These are phyloP conservation scores for Apis dorsata DNA, from an alignment of 1,140 invertebrate genomes.

Conservation along the genomic window DNA sequence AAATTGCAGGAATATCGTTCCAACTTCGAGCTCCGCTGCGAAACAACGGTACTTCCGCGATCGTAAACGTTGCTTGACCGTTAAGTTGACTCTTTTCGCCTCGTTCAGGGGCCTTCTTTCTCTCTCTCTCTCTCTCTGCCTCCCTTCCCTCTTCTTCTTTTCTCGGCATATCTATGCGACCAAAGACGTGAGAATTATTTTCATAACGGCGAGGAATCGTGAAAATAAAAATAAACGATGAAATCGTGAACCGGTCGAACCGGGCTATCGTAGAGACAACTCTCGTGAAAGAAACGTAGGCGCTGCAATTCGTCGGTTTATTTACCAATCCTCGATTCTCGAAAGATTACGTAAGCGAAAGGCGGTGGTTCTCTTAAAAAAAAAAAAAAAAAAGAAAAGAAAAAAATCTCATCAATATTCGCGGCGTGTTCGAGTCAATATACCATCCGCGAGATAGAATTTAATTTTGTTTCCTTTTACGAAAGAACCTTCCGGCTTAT, in stretches of 20 bases:
- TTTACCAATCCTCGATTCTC: slow-evolving; percentile 2
- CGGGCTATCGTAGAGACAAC: neutral
- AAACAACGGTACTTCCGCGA: slow-evolving; percentile 59
- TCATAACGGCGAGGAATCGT: slow-evolving; percentile 10
- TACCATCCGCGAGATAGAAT: slow-evolving; percentile 42
- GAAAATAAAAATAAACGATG: slow-evolving; percentile 28
- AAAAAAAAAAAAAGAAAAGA: too few relatives aligned
- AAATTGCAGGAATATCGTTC: slow-evolving; percentile 33
- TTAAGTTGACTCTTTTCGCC: slow-evolving; percentile 56
- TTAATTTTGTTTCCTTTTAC: slow-evolving; percentile 51
- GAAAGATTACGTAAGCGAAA: slow-evolving; percentile 17
- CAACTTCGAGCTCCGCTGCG: slow-evolving; percentile 5
- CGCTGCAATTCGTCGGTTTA: slow-evolving; percentile 26
- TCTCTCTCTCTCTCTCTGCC: too few relatives aligned
- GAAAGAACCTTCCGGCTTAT: slow-evolving; percentile 40
- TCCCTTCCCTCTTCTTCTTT: too few relatives aligned
- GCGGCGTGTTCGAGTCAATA: slow-evolving; percentile 28
- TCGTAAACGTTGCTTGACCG: slow-evolving; percentile 59
- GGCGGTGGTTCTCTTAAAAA: neutral
- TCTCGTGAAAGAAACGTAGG: slow-evolving; percentile 3
- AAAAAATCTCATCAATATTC: slow-evolving; percentile 44
- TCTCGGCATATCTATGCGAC: neutral
- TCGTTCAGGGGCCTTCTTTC: neutral
- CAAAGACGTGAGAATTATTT: slow-evolving; percentile 4
- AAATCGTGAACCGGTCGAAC: neutral